These are phyloP conservation scores for Leptopilina boulardi DNA, from an alignment of 1,140 invertebrate genomes.

Conservation along the genomic window DNA sequence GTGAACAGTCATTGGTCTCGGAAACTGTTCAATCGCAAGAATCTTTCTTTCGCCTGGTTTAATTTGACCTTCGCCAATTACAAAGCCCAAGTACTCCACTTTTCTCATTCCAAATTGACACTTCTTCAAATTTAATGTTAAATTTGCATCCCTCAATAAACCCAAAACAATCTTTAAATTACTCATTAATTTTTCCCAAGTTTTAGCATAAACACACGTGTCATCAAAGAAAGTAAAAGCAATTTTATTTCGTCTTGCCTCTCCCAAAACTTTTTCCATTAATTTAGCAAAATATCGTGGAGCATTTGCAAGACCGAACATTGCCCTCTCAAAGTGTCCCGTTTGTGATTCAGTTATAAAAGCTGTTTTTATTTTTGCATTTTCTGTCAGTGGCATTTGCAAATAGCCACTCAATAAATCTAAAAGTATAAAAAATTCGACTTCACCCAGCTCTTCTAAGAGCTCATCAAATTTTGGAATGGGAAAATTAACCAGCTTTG, in stretches of 20 bases:
- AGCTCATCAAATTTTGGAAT: slow-evolving; percentile 36
- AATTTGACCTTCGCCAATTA: slow-evolving; percentile 43
- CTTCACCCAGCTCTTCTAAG: slow-evolving; percentile 5
- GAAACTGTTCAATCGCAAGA: slow-evolving; percentile 42
- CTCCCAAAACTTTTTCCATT: slow-evolving; percentile 9
- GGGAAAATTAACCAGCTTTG: slow-evolving; percentile 18
- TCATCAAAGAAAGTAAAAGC: slow-evolving; percentile 35
- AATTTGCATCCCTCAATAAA: slow-evolving; percentile 46
- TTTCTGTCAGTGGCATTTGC: slow-evolving; percentile 29
- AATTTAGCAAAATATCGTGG: slow-evolving; percentile 33
- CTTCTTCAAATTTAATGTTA: slow-evolving; percentile 61
- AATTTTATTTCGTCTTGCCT: not conserved
- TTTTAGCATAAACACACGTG: slow-evolving; percentile 22
- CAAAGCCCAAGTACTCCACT: slow-evolving; percentile 54
- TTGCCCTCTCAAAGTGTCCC: slow-evolving; percentile 34
- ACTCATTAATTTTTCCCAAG: slow-evolving; percentile 18
- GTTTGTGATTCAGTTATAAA: slow-evolving; percentile 33
- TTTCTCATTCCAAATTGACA: too few relatives aligned
- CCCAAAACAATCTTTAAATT: slow-evolving; percentile 47
- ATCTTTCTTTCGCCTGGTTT: slow-evolving; percentile 51
- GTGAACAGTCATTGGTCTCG: not conserved
- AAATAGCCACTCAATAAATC: slow-evolving; percentile 2
- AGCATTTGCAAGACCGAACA: slow-evolving; percentile 31
- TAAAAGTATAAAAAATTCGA: not conserved
- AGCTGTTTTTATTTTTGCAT: too few relatives aligned